These are phyloP conservation scores for Apamea anceps DNA, from an alignment of 2,888 invertebrate species.

Conservation along the genomic window DNA sequence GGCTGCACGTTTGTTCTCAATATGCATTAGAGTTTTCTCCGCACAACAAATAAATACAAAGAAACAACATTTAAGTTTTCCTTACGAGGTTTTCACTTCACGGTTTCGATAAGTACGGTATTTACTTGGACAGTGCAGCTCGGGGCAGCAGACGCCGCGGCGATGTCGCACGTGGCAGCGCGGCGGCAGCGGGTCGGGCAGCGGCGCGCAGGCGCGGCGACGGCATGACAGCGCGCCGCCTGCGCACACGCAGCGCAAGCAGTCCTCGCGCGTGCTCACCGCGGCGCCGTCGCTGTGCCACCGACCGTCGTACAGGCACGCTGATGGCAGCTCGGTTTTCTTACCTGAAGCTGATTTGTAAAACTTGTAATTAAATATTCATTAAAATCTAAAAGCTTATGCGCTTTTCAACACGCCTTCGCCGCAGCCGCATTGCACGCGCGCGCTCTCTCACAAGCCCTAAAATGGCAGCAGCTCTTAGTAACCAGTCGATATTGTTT, in stretches of 20 bases:
- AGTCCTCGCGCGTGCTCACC: constrained; percentile 93
- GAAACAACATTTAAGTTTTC: background rate
- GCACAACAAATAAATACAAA: background rate
- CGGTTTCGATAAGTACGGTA: background rate
- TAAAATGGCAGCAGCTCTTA: too few relatives aligned
- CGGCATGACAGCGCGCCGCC: constrained; percentile 94
- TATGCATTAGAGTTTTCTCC: background rate
- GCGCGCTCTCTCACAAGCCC: too few relatives aligned
- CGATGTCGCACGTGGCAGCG: constrained; percentile 93
- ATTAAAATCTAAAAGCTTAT: background rate
- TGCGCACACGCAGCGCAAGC: constrained; percentile 94
- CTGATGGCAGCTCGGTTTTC: constrained; percentile 74
- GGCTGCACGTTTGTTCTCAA: background rate
- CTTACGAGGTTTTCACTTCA: background rate
- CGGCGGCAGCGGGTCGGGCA: constrained; percentile 93
- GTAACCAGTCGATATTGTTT: too few relatives aligned
- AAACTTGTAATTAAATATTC: background rate
- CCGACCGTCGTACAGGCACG: constrained; percentile 93
- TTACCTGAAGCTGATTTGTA: constrained; percentile 38
- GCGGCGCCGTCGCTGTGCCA: constrained; percentile 92
- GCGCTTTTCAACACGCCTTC: background rate
- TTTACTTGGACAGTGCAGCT: constrained; percentile 93
- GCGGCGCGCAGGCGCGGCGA: constrained; percentile 93
- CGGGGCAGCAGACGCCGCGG: constrained; percentile 93
- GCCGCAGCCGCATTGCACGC: background rate